Conservation (phyloP, 2,113 vertebrate species). For the Callopanchax toddi region DNA sequence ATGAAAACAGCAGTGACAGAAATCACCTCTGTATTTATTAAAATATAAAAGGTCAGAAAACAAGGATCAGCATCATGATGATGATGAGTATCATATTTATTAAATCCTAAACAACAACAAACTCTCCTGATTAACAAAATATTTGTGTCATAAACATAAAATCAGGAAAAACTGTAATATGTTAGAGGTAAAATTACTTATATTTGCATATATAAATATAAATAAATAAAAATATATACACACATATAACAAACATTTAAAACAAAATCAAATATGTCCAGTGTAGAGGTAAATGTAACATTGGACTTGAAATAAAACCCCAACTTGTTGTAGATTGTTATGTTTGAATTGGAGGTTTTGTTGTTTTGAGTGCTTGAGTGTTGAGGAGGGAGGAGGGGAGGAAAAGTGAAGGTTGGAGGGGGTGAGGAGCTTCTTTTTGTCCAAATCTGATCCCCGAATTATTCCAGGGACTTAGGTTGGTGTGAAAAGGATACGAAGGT, state of each 20-base stretch:
- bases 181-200: too few species aligned
- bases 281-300: too few species aligned
- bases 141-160: too few species aligned
- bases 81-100: not conserved
- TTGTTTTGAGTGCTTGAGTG: conserved; percentile 84
- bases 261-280: too few species aligned
- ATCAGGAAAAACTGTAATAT: too few species aligned
- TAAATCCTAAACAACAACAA: too few species aligned
- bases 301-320: too few species aligned
- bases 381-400: conserved; percentile 85
- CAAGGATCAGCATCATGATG: not conserved
- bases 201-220: too few species aligned
- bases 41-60: not conserved
- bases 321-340: too few species aligned
- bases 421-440: conserved; percentile 82
- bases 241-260: too few species aligned
- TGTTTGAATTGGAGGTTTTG: conserved; percentile 76
- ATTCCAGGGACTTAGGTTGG: conserved; percentile 91
- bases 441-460: conserved; percentile 87
- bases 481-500: conserved; percentile 95
- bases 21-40: not conserved
- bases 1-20: not conserved
- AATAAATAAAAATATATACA: too few species aligned
- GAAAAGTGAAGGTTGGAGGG: conserved; percentile 54
- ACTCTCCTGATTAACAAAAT: too few species aligned